A percentile compares a stretch with the other conserved stretches of the same genome.
Evolutionary conservation across 2,888 invertebrate genomes (phyloP).

Genomic region (Myathropa florea): DNA sequence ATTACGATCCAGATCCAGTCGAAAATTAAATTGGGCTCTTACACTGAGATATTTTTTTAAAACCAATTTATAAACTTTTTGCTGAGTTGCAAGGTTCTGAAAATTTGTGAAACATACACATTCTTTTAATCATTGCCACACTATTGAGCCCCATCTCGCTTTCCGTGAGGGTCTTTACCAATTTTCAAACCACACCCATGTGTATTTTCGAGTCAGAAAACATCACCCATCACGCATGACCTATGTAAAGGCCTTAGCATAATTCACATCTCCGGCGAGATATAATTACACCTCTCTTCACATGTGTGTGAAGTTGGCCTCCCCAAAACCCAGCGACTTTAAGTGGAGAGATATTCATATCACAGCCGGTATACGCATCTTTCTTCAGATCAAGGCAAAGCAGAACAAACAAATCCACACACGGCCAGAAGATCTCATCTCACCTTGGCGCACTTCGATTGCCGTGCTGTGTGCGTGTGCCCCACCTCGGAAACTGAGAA

Average conservation of each 20-base stretch:
- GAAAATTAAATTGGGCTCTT: too few relatives aligned
- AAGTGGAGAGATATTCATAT: neutral
- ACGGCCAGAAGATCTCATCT: neutral
- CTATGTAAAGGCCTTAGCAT: neutral
- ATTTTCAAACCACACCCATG: neutral
- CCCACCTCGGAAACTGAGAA: neutral
- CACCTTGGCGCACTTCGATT: conserved; percentile 6
- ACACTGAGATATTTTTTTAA: too few relatives aligned
- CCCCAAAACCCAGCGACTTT: neutral
- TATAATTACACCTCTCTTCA: neutral
- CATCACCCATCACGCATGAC: neutral
- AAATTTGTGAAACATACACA: too few relatives aligned
- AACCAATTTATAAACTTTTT: too few relatives aligned
- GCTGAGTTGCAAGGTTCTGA: too few relatives aligned
- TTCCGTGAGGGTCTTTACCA: too few relatives aligned
- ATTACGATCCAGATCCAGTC: too few relatives aligned
- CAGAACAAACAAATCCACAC: conserved; percentile 13
- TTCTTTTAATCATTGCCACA: too few relatives aligned
- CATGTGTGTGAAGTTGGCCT: neutral
- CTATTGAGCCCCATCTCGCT: too few relatives aligned
- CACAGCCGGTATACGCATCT: neutral
- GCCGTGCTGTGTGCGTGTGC: neutral
- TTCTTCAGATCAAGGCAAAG: conserved; percentile 1
- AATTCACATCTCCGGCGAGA: neutral
- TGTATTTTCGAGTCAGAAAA: neutral